These are phyloP conservation scores for Troides oblongomaculatus DNA, from an alignment of 2,888 invertebrate species.

Conservation along the genomic window DNA sequence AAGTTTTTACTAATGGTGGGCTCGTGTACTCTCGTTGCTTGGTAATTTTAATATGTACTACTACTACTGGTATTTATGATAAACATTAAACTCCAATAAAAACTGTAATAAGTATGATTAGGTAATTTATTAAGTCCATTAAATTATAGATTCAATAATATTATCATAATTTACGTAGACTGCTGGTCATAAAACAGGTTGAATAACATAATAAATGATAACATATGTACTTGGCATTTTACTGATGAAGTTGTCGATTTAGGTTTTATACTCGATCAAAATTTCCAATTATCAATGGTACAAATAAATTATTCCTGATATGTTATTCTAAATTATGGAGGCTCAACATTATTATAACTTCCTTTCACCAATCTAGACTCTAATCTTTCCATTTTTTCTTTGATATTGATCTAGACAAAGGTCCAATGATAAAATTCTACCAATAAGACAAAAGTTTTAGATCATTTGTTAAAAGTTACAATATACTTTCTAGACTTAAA, in stretches of 20 bases:
- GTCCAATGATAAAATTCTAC: background rate
- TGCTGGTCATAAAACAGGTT: background rate
- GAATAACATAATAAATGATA: background rate
- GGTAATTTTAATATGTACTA: constrained; percentile 43
- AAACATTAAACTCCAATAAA: background rate
- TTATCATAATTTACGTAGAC: background rate
- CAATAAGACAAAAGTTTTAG: background rate
- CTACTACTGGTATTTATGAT: background rate
- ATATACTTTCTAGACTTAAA: background rate
- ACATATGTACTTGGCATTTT: background rate
- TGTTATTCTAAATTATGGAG: background rate
- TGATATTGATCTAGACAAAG: background rate
- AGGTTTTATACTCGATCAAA: too few species aligned
- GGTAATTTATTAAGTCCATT: background rate
- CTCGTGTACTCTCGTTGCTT: constrained; percentile 53
- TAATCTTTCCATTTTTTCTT: background rate
- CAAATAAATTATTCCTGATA: background rate
- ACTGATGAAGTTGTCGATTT: too few species aligned
- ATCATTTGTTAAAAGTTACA: background rate
- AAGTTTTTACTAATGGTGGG: constrained; percentile 56
- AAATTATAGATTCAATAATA: background rate
- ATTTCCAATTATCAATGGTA: background rate
- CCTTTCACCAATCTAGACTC: background rate
- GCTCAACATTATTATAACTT: background rate
- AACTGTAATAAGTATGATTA: too few species aligned